phyloP scores from a whole-genome alignment of 2,888 invertebrate genomes.

The Pristionchus arcanus region DNA sequence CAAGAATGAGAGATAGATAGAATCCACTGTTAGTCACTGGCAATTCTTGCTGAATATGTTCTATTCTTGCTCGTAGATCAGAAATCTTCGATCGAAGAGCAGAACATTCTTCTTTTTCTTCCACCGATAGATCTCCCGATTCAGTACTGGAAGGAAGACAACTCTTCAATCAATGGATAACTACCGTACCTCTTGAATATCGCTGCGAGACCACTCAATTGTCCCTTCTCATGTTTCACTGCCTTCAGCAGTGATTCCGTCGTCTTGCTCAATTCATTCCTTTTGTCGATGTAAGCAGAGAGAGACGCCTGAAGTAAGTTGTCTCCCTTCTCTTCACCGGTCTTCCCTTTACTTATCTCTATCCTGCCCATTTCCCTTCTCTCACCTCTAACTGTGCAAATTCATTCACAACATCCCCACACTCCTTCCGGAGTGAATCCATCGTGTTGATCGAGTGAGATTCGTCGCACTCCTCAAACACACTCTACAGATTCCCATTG shows the following conservation, averaged over 20 bases:
- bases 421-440: constrained; percentile 53
- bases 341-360: neutral
- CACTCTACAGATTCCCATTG: constrained; percentile 13
- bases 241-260: constrained; percentile 88
- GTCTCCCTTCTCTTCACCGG: neutral
- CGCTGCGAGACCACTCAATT: constrained; percentile 88
- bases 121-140: constrained; percentile 81
- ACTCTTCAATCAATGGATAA: neutral
- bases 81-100: constrained; percentile 82
- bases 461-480: neutral
- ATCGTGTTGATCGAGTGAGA: constrained; percentile 5
- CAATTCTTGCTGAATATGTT: constrained; percentile 93
- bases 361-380: neutral
- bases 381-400: constrained; percentile 44
- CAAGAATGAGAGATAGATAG: constrained; percentile 94
- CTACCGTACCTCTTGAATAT: constrained; percentile 86
- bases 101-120: constrained; percentile 29
- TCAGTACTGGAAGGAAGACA: constrained; percentile 9
- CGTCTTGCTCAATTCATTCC: constrained; percentile 79
- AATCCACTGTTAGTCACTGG: constrained; percentile 90
- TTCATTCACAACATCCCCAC: constrained; percentile 7
- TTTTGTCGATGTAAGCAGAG: constrained; percentile 79
- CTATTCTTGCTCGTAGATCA: constrained; percentile 89
- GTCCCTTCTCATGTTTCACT: constrained; percentile 92
- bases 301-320: neutral